A percentile compares a stretch with the other conserved stretches of the same genome.
phyloP scores from a whole-genome alignment of 2,888 invertebrate genomes.

The Diarsia rubi region DNA sequence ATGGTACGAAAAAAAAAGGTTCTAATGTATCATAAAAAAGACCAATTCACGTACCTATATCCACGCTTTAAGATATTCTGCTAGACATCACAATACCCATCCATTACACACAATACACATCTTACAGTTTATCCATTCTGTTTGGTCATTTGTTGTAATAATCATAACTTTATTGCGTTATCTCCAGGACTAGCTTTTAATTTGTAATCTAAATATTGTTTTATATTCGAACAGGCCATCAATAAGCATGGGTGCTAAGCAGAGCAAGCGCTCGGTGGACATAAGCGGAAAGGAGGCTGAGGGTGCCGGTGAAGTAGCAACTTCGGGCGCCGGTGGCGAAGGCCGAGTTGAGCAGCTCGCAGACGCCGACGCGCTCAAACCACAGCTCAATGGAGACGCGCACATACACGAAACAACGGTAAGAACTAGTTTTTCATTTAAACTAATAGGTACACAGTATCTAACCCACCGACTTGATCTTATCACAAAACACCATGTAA shows the following conservation, averaged over 20 bases:
- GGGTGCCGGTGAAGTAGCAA: conserved; percentile 91
- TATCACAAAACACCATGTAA: not conserved
- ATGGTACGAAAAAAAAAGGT: no score
- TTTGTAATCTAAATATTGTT: conserved; percentile 7
- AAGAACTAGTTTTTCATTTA: conserved; percentile 59
- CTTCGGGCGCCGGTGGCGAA: conserved; percentile 91
- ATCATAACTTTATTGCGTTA: conserved; percentile 1
- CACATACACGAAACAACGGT: conserved; percentile 92
- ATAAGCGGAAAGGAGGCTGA: conserved; percentile 94
- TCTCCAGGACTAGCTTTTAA: not conserved
- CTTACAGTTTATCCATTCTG: not conserved
- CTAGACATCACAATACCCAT: not conserved
- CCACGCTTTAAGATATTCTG: not conserved
- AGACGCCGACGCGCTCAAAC: conserved; percentile 93
- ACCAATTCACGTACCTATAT: no score
- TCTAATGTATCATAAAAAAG: no score
- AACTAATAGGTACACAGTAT: not conserved
- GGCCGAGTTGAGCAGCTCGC: conserved; percentile 95
- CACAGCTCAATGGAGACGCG: conserved; percentile 94
- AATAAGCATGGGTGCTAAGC: conserved; percentile 95
- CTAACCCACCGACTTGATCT: not conserved
- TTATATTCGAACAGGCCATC: conserved; percentile 71
- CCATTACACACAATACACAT: not conserved
- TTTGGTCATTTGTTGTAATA: not conserved
- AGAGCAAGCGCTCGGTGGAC: conserved; percentile 97